Evolutionary conservation across 2,888 invertebrate species (phyloP).

Genomic region (Fragum whitleyi): DNA sequence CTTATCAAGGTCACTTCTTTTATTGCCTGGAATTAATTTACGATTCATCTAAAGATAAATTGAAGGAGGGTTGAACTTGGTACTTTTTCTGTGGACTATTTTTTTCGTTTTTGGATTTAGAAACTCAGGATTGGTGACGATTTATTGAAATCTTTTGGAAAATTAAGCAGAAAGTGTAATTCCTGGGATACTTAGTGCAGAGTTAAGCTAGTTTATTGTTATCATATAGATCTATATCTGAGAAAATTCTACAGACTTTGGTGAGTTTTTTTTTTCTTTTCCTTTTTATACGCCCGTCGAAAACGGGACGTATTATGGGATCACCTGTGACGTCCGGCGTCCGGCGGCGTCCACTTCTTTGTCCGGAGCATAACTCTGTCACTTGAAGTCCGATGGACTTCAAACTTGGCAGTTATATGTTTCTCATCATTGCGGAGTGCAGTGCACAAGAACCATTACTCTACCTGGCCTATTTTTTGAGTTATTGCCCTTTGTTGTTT

Average conservation of each 20-base stretch:
- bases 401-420: too few species aligned
- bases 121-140: not conserved
- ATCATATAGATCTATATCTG: not conserved
- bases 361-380: too few species aligned
- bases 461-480: too few species aligned
- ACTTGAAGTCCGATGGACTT: too few species aligned
- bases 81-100: not conserved
- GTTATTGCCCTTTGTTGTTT: too few species aligned
- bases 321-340: too few species aligned
- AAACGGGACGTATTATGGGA: too few species aligned
- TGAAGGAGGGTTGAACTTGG: not conserved
- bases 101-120: not conserved
- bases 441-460: too few species aligned
- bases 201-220: not conserved
- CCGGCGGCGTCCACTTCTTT: too few species aligned
- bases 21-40: not conserved
- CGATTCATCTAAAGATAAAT: not conserved
- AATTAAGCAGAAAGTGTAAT: not conserved
- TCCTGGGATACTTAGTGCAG: not conserved
- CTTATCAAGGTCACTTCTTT: constrained; percentile 11
- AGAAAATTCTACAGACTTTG: not conserved
- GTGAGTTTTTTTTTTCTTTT: not conserved
- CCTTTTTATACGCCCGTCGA: too few species aligned
- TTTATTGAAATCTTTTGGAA: not conserved
- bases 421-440: too few species aligned